A percentile compares a stretch with the other conserved stretches of the same genome.
These are phyloP conservation scores for Pristionchus fissidentatus DNA, from an alignment of 2,888 invertebrate genomes.

Conservation along the genomic window DNA sequence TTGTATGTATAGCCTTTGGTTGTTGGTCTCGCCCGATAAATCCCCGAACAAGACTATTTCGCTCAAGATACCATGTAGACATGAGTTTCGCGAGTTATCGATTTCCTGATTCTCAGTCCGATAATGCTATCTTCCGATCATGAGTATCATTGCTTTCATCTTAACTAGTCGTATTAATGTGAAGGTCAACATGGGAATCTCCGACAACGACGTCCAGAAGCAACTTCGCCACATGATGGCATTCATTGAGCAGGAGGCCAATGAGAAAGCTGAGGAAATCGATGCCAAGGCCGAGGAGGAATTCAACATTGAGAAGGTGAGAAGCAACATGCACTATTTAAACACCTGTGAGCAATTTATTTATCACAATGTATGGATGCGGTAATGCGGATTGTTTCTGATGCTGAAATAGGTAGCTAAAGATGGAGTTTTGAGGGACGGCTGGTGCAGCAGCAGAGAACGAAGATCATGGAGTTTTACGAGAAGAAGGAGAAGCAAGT, in stretches of 20 bases:
- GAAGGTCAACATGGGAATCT: conserved; percentile 71
- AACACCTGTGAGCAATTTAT: too few species aligned
- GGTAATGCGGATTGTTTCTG: too few species aligned
- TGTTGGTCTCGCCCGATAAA: too few species aligned
- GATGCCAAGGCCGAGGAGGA: conserved; percentile 99
- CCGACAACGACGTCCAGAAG: conserved; percentile 76
- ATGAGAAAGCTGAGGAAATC: conserved; percentile 99
- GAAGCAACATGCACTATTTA: not conserved
- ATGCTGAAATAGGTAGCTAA: not conserved
- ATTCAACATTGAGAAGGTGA: conserved; percentile 95
- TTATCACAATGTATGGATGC: too few species aligned
- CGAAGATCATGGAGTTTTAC: conserved; percentile 99
- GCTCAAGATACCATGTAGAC: too few species aligned
- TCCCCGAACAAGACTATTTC: too few species aligned
- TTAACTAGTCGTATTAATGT: too few species aligned
- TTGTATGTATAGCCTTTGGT: too few species aligned
- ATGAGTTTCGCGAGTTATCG: too few species aligned
- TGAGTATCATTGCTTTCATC: too few species aligned
- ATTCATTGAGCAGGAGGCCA: conserved; percentile 99
- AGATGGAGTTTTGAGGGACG: conserved; percentile 81
- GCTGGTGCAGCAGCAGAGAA: conserved; percentile 95
- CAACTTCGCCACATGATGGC: conserved; percentile 99
- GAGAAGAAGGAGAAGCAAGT: conserved; percentile 99
- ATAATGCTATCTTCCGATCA: not conserved
- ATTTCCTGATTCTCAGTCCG: too few species aligned